Evolutionary conservation across 1,140 invertebrate genomes (phyloP).

Genomic region (Oryctes rhinoceros): DNA sequence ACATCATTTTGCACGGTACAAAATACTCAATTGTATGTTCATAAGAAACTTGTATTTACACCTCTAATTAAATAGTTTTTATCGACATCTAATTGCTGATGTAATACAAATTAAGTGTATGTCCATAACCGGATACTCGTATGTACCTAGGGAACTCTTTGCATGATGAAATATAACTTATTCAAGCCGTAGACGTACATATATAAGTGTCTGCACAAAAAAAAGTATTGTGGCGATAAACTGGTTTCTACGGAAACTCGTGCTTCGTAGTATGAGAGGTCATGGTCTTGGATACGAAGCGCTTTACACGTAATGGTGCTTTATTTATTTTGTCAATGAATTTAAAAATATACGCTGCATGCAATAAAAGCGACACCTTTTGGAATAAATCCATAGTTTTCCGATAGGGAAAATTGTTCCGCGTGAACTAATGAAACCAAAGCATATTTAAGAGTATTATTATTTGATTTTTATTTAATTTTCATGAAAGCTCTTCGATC

Average conservation of each 20-base stretch:
- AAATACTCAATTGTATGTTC: neutral
- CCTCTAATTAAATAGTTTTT: neutral
- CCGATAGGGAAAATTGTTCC: no score
- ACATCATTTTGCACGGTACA: neutral
- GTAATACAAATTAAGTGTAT: neutral
- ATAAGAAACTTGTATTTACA: neutral
- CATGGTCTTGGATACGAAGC: neutral
- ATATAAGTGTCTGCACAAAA: neutral
- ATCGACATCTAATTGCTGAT: neutral
- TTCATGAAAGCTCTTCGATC: no score
- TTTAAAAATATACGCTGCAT: no score
- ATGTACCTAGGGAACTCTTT: neutral
- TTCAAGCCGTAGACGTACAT: neutral
- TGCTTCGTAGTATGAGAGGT: neutral
- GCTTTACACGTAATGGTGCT: no score
- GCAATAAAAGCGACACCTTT: no score
- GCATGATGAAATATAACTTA: neutral
- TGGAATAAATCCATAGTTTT: no score
- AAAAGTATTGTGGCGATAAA: neutral
- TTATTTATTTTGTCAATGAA: no score
- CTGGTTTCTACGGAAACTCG: neutral
- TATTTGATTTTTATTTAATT: no score
- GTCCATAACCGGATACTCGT: constrained; percentile 2
- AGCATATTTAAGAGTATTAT: no score
- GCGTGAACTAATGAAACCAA: no score